Evolutionary conservation across 2,888 invertebrate genomes (phyloP), one percentile per base, ranked within the genome.

Genomic region (Rotaria magnacalcarata): DNA sequence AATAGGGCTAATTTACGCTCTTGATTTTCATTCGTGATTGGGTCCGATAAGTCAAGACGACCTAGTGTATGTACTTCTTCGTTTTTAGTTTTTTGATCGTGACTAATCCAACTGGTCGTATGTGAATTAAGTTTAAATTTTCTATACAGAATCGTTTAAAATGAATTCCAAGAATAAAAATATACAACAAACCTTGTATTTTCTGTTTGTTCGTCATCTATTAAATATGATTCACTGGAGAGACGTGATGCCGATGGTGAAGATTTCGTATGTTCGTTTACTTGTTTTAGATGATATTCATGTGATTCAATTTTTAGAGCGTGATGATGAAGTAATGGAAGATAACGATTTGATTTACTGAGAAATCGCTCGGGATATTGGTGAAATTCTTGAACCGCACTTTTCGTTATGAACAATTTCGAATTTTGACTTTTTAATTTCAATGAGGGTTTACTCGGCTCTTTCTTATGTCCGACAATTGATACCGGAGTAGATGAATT

Each of bases 261-360:
- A 56, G 4, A 24, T 56, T 56, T 7, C 24, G 2, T 24, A 24
- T 0, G 56, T 56, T 24, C 8, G 16, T 67, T n/a, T 67, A 27
- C 2, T 56, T 24, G 6, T 34, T 67, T 67, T 34, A 16, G 2
- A 67, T 16, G 4, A 34, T 1, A 34, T 67, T 67, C 16, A 34
- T 47, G 8, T n/a, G 43, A 8, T 11, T 47, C 19, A 80, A 1
- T 47, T 80, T 47, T 24, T 10, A 21, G 2, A 8, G 47, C 47
- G n/a, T 80, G 24, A n/a, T 41, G 24, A 47, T 14, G 24, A 19
- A 80, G 19, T n/a, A 80, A 80, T 80, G 80, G 80, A n/a, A 80
- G 47, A 80, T 80, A 80, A n/a, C 80, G 80, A 80, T 80, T 80
- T 14, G 43, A 16, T 80, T 43, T 11, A 47, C 80, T 80, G 47